Percentiles rank a stretch among this genome's conserved stretches.
Evolutionary conservation across 2,797 vertebrate genomes (phyloP).

Genomic region (Enteromius anoplus): DNA sequence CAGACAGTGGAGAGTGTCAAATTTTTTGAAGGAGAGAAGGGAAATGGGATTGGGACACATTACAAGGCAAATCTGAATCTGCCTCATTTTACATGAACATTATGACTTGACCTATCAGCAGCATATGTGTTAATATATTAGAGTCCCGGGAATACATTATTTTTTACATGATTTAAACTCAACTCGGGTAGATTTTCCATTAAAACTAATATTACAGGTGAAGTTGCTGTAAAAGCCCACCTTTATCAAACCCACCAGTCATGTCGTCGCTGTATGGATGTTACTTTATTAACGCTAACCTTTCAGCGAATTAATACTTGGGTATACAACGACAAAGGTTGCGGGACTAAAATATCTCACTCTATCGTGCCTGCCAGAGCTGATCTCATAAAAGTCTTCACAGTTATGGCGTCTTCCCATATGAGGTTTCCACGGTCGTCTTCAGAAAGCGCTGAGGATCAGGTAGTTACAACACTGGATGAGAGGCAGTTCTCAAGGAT

Average conservation of each 20-base stretch:
- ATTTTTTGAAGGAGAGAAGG: not conserved
- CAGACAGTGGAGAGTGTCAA: not conserved
- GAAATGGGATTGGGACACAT: not conserved
- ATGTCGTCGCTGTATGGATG: not conserved
- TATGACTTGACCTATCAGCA: not conserved
- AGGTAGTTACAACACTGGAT: constrained; percentile 33
- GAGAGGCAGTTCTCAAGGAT: constrained; percentile 31
- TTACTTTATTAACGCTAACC: constrained; percentile 26
- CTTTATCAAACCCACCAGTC: not conserved
- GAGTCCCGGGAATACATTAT: not conserved
- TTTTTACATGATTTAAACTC: not conserved
- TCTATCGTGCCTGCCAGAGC: not conserved
- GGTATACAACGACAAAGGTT: not conserved
- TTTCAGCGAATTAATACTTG: constrained; percentile 20
- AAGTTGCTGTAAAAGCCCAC: constrained; percentile 8
- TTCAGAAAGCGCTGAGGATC: constrained; percentile 19
- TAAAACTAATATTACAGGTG: not conserved
- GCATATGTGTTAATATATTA: not conserved
- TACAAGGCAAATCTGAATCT: not conserved
- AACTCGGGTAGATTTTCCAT: not conserved
- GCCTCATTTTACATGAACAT: not conserved
- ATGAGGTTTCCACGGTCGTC: not conserved
- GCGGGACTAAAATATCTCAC: not conserved
- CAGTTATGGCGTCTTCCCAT: not conserved
- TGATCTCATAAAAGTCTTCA: constrained; percentile 34